Percentiles rank a stretch among this genome's conserved stretches.
Conservation (phyloP, 2,888 invertebrate species). For the Hypena proboscidalis region DNA sequence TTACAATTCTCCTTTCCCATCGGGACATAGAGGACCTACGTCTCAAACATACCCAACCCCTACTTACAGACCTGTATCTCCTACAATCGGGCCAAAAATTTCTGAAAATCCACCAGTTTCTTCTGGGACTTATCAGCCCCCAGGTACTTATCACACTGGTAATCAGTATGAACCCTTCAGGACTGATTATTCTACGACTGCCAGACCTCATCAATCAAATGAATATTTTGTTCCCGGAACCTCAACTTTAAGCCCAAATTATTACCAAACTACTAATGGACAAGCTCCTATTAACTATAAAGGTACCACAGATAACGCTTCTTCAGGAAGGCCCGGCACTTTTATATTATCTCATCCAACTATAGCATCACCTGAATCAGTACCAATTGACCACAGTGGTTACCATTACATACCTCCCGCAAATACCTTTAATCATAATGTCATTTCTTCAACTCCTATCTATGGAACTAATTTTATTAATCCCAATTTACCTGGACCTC, state of each 20-base stretch:
- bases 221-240: background rate
- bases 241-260: slow-evolving; percentile 1
- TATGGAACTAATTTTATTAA: background rate
- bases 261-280: slow-evolving; percentile 13
- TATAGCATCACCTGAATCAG: background rate
- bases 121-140: background rate
- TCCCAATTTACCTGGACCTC: too few relatives aligned
- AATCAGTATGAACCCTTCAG: slow-evolving; percentile 27
- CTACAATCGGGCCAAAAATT: slow-evolving; percentile 3
- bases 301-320: slow-evolving; percentile 1
- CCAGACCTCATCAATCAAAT: background rate
- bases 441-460: slow-evolving; percentile 9
- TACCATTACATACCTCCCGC: slow-evolving; percentile 8
- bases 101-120: background rate
- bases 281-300: slow-evolving; percentile 1
- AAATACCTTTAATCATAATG: slow-evolving; percentile 1
- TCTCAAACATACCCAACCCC: slow-evolving; percentile 16
- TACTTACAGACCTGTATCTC: slow-evolving; percentile 18
- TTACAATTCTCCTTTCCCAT: background rate
- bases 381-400: slow-evolving; percentile 6
- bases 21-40: background rate
- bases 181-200: background rate
- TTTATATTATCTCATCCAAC: slow-evolving; percentile 8
- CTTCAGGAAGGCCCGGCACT: background rate
- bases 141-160: slow-evolving; percentile 6